Percentiles rank a stretch among this genome's conserved stretches.
phyloP scores from a whole-genome alignment of 2,888 invertebrate genomes.

The Agrotis puta region DNA sequence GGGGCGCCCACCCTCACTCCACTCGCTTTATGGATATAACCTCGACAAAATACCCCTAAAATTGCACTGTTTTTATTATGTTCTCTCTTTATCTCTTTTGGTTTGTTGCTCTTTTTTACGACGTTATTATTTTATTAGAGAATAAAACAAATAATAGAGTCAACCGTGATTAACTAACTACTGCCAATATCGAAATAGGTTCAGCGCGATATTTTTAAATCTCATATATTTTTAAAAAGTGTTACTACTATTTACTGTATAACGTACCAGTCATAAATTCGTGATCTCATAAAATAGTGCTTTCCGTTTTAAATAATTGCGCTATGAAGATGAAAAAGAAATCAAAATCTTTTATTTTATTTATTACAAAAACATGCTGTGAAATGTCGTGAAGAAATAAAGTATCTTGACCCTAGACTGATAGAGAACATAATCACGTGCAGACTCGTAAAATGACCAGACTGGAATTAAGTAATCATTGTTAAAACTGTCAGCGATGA shows the following conservation, averaged over 20 bases:
- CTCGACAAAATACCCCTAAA: conserved; percentile 91
- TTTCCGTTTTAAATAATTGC: conserved; percentile 1
- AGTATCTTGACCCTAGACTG: conserved; percentile 35
- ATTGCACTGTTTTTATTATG: conserved; percentile 91
- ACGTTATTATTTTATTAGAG: conserved; percentile 88
- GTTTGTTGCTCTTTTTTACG: conserved; percentile 89
- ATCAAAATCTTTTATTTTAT: conserved; percentile 30
- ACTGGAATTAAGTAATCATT: conserved; percentile 68
- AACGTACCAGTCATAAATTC: neutral
- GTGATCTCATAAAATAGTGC: neutral
- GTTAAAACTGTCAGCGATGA: conserved; percentile 72
- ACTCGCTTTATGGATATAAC: conserved; percentile 90
- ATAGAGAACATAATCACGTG: conserved; percentile 35
- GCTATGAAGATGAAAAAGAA: conserved; percentile 1
- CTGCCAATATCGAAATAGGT: conserved; percentile 40
- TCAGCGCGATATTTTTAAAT: conserved; percentile 17
- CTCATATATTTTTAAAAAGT: too few relatives aligned
- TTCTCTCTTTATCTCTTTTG: conserved; percentile 90
- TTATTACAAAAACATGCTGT: conserved; percentile 36
- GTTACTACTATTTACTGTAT: neutral
- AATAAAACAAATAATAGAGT: conserved; percentile 76
- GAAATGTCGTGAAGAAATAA: neutral
- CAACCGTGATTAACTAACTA: conserved; percentile 63
- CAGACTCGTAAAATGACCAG: conserved; percentile 37
- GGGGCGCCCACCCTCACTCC: conserved; percentile 77